phyloP scores from a whole-genome alignment of 2,113 vertebrate species.

The Phodopus roborovskii region DNA sequence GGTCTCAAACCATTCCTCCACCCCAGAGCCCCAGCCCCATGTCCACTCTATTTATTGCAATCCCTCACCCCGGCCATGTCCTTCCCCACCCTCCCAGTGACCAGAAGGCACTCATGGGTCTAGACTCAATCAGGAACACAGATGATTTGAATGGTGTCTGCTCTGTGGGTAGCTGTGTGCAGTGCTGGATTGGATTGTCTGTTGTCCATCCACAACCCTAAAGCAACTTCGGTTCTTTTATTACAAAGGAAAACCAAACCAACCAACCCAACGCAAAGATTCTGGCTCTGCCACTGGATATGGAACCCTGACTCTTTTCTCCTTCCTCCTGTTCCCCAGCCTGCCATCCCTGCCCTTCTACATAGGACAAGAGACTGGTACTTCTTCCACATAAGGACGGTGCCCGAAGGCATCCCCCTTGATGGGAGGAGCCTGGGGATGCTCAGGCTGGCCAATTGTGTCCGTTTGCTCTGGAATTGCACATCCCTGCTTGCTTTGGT shows the following conservation, averaged over 20 bases:
- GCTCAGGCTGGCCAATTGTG: background rate
- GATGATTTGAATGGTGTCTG: slow-evolving; percentile 80
- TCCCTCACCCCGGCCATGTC: slow-evolving; percentile 57
- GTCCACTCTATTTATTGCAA: slow-evolving; percentile 88
- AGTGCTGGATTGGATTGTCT: slow-evolving; percentile 73
- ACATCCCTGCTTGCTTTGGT: slow-evolving; percentile 61
- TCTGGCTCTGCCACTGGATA: slow-evolving; percentile 17
- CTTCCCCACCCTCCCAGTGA: slow-evolving; percentile 76
- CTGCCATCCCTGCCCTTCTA: slow-evolving; percentile 25
- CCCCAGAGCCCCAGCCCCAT: slow-evolving; percentile 81
- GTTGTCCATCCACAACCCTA: slow-evolving; percentile 59
- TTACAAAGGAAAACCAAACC: slow-evolving; percentile 28
- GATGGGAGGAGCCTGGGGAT: background rate
- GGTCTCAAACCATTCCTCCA: slow-evolving; percentile 85
- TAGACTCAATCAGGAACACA: slow-evolving; percentile 82
- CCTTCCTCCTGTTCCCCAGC: background rate
- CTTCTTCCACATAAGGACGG: background rate
- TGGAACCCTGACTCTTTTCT: slow-evolving; percentile 6
- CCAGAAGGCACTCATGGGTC: slow-evolving; percentile 86
- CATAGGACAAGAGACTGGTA: slow-evolving; percentile 49
- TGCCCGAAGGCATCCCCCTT: background rate
- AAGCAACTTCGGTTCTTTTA: slow-evolving; percentile 66
- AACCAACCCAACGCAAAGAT: background rate
- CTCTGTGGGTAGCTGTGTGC: slow-evolving; percentile 80
- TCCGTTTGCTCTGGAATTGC: slow-evolving; percentile 38